Conservation (phyloP, 2,888 invertebrate species). For the Harpalus rufipes region DNA sequence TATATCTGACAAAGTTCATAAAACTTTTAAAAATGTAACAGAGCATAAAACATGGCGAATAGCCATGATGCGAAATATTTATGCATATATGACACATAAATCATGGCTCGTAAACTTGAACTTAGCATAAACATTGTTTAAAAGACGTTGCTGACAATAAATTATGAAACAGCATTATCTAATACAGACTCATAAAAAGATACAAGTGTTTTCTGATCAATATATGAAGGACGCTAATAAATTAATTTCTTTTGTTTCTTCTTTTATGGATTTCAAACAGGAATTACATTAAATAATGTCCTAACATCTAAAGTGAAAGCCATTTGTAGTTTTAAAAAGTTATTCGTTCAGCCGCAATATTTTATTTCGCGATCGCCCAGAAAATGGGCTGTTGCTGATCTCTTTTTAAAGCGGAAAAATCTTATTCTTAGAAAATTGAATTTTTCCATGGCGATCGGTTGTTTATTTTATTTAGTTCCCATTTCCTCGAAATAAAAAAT, state of each 20-base stretch:
- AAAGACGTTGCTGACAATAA: not conserved
- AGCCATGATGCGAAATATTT: slow-evolving; percentile 22
- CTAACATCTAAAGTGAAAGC: no score
- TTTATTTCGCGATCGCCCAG: no score
- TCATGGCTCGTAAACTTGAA: slow-evolving; percentile 26
- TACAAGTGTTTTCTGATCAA: not conserved
- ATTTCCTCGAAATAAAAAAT: no score
- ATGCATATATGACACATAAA: slow-evolving; percentile 58
- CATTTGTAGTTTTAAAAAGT: no score
- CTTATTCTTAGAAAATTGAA: no score
- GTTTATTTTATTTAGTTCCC: no score
- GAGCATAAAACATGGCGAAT: slow-evolving; percentile 35
- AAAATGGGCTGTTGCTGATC: no score
- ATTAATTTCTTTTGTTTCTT: not conserved
- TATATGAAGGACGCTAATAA: not conserved
- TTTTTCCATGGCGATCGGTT: no score
- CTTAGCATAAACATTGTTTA: slow-evolving; percentile 25
- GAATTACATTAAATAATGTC: no score
- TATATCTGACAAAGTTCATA: slow-evolving; percentile 10
- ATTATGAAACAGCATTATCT: slow-evolving; percentile 30
- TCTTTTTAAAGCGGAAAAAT: no score
- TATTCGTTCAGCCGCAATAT: no score
- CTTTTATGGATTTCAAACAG: not conserved
- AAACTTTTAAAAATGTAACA: slow-evolving; percentile 31
- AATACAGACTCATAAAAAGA: not conserved